A percentile compares a stretch with the other conserved stretches of the same genome.
Conservation (phyloP, 1,140 invertebrate species). For the Portunus trituberculatus region DNA sequence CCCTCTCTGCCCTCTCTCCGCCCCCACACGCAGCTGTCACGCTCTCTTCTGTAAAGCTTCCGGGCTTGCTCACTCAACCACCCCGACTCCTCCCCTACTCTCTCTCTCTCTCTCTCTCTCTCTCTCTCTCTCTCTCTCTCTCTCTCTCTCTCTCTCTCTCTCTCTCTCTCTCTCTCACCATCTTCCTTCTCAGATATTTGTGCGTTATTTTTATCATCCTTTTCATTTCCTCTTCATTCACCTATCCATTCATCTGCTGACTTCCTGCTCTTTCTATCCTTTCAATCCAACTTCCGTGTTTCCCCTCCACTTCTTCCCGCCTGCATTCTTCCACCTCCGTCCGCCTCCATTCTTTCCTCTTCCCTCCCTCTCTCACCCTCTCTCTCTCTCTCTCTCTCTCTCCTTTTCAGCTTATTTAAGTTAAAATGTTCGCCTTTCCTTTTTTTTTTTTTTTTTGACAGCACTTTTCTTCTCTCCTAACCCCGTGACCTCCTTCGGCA, state of each 20-base stretch:
- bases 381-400: background rate
- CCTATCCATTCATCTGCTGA: background rate
- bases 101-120: constrained; percentile 33
- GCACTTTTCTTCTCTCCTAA: background rate
- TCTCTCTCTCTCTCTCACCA: too few species aligned
- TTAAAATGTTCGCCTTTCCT: background rate
- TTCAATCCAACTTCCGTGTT: background rate
- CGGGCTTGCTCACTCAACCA: background rate
- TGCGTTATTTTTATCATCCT: background rate
- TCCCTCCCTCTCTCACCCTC: background rate
- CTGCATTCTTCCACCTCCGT: background rate
- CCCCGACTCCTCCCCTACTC: background rate
- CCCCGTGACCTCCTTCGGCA: background rate
- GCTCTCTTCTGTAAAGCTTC: background rate
- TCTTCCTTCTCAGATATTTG: too few species aligned
- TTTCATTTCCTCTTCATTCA: background rate
- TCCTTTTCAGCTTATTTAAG: background rate
- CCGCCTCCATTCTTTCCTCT: background rate
- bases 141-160: too few species aligned
- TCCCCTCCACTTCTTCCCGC: background rate
- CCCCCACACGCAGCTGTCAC: background rate
- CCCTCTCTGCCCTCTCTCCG: background rate
- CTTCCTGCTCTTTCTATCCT: background rate
- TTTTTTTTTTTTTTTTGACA: background rate
- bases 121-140: constrained; percentile 29